phyloP scores from a whole-genome alignment of 2,888 invertebrate genomes.

The Conomelus anceps region DNA sequence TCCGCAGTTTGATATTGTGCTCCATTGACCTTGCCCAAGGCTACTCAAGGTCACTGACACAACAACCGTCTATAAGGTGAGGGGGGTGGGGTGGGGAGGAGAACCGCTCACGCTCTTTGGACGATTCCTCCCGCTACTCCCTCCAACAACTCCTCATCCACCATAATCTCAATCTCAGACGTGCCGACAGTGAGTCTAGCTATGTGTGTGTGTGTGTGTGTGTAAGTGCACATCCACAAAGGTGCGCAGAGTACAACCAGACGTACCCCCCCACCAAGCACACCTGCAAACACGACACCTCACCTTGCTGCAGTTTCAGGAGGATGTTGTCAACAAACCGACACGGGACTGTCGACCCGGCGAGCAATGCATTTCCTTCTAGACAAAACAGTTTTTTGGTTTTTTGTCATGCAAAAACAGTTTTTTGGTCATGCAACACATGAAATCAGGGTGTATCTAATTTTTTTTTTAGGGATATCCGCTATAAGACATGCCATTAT shows the following conservation, averaged over 20 bases:
- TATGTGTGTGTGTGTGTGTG: neutral
- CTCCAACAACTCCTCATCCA: neutral
- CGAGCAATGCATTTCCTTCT: neutral
- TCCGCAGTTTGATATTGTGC: conserved; percentile 38
- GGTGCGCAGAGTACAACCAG: neutral
- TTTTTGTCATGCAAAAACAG: no score
- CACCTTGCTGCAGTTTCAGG: neutral
- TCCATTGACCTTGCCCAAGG: conserved; percentile 22
- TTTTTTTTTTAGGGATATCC: no score
- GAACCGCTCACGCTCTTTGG: no score
- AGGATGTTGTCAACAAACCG: neutral
- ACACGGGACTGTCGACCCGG: no score
- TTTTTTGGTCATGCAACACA: no score
- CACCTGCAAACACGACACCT: neutral
- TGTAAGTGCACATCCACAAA: neutral
- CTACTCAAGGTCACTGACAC: conserved; percentile 26
- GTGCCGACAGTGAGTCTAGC: neutral
- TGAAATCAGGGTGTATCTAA: no score
- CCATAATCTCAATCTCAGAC: no score
- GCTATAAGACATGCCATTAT: no score
- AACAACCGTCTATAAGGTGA: neutral
- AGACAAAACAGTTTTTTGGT: neutral
- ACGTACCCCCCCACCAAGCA: neutral
- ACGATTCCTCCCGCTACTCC: neutral
- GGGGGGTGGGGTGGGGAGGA: neutral